These are phyloP conservation scores for Anolis apletophallus DNA, from an alignment of 2,797 vertebrate genomes.

Conservation along the genomic window DNA sequence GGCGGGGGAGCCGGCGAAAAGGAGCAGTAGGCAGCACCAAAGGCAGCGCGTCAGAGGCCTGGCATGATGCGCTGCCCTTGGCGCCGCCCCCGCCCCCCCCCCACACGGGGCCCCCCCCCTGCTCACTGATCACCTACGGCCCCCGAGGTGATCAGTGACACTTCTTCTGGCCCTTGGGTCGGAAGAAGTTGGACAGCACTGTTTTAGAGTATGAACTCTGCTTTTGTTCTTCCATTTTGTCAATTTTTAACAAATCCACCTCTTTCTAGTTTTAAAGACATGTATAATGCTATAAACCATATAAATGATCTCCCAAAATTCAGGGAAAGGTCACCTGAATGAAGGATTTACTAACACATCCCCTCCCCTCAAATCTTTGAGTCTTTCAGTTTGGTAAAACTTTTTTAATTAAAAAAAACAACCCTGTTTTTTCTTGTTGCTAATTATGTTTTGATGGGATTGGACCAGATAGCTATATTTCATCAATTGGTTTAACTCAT, in stretches of 20 bases:
- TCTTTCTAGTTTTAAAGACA: not conserved
- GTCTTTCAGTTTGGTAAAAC: conserved; percentile 2
- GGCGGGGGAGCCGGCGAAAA: too few species aligned
- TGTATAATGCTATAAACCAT: not conserved
- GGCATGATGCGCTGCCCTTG: too few species aligned
- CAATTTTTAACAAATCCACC: conserved; percentile 24
- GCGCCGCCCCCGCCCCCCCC: too few species aligned
- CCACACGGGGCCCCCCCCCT: too few species aligned
- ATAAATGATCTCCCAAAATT: conserved; percentile 1
- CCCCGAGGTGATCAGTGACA: too few species aligned
- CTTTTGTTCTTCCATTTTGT: not conserved
- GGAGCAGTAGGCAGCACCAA: too few species aligned
- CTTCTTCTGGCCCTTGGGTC: too few species aligned
- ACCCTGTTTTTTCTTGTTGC: not conserved
- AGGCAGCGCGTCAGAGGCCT: too few species aligned
- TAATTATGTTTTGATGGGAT: conserved; percentile 4
- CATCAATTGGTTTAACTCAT: not conserved
- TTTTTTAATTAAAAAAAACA: not conserved
- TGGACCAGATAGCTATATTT: not conserved
- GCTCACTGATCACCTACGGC: too few species aligned
- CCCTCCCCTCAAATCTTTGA: not conserved
- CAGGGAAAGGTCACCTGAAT: conserved; percentile 10
- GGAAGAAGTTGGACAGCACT: too few species aligned
- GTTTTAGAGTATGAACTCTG: conserved; percentile 32
- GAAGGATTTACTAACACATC: conserved; percentile 1